These are phyloP conservation scores for Eupithecia vulgata DNA, from an alignment of 2,888 invertebrate genomes.

Conservation along the genomic window DNA sequence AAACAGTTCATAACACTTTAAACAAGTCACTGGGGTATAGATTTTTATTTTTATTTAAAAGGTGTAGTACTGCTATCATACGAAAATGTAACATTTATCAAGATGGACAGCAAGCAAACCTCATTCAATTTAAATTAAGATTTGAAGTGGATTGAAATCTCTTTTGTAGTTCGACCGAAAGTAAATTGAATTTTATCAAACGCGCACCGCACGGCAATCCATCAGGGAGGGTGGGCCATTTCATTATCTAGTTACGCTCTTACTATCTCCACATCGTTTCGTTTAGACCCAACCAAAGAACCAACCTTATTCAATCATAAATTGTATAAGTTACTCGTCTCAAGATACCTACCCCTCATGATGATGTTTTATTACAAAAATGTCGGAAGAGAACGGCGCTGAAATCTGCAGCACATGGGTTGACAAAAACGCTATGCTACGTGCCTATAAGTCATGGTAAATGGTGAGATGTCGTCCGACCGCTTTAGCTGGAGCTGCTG, in stretches of 20 bases:
- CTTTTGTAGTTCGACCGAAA: conserved; percentile 56
- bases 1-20: too few relatives aligned
- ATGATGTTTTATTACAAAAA: conserved; percentile 33
- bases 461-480: conserved; percentile 58
- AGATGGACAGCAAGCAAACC: conserved; percentile 47
- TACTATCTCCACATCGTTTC: conserved; percentile 8
- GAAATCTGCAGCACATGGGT: conserved; percentile 54
- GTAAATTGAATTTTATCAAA: conserved; percentile 61
- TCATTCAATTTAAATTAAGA: conserved; percentile 56
- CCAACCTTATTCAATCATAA: conserved; percentile 20
- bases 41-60: too few relatives aligned
- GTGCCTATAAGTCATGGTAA: conserved; percentile 64
- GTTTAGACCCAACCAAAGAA: not conserved
- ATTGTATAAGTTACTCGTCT: conserved; percentile 20
- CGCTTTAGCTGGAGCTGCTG: conserved; percentile 61
- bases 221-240: conserved; percentile 29
- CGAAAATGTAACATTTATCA: conserved; percentile 34
- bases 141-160: conserved; percentile 56
- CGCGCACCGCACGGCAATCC: conserved; percentile 51
- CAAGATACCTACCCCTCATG: conserved; percentile 17
- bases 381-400: conserved; percentile 44
- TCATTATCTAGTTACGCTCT: conserved; percentile 16
- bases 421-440: conserved; percentile 60
- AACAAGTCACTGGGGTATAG: too few relatives aligned
- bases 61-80: not conserved